These are phyloP conservation scores for Megaustenia siamemsis DNA, from an alignment of 2,888 invertebrate genomes.

Conservation along the genomic window DNA sequence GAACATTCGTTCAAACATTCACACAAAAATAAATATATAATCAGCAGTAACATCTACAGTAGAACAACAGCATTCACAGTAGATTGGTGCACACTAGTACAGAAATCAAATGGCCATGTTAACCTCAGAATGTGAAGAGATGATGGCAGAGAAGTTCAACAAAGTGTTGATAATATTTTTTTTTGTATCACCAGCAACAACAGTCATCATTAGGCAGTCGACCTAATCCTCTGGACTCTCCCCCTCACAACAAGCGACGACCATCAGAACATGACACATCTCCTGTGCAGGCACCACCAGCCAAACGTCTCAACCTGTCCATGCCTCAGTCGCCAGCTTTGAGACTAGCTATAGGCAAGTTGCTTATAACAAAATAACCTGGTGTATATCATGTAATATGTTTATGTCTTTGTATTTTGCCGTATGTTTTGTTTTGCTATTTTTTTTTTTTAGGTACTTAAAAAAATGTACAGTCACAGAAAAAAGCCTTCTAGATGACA, in stretches of 20 bases:
- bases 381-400: too few relatives aligned
- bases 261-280: constrained; percentile 48
- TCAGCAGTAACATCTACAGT: too few relatives aligned
- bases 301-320: constrained; percentile 52
- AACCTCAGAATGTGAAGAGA: background rate
- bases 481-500: too few relatives aligned
- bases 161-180: background rate
- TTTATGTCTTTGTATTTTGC: too few relatives aligned
- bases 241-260: constrained; percentile 47
- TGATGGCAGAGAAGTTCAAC: too few relatives aligned
- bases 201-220: constrained; percentile 45
- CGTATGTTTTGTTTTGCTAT: too few relatives aligned
- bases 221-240: constrained; percentile 46
- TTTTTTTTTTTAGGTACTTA: too few relatives aligned
- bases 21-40: too few relatives aligned
- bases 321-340: constrained; percentile 44
- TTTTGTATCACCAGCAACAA: constrained; percentile 41
- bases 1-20: too few relatives aligned
- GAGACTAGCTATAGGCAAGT: constrained; percentile 51
- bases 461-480: too few relatives aligned
- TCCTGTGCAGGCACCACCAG: constrained; percentile 45
- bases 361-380: too few relatives aligned
- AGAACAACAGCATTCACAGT: too few relatives aligned
- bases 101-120: background rate
- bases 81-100: background rate